Percentiles rank a stretch among this genome's conserved stretches.
phyloP scores from a whole-genome alignment of 2,113 vertebrate genomes.

The Eubucco bourcierii region DNA sequence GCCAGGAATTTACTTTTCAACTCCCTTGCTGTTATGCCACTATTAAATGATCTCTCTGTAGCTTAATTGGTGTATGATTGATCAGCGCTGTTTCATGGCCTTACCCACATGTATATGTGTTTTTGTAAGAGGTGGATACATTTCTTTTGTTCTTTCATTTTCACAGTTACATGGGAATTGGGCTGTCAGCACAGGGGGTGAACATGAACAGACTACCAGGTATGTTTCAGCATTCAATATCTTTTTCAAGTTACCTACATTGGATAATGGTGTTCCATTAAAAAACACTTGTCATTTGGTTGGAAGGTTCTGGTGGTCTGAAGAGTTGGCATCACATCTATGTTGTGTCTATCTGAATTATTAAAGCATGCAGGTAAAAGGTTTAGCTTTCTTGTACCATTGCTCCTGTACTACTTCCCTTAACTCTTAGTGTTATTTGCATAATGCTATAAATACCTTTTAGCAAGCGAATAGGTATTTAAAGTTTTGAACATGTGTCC shows the following conservation, averaged over 20 bases:
- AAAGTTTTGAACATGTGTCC: not conserved
- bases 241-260: not conserved
- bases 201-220: slow-evolving; percentile 99
- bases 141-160: slow-evolving; percentile 38
- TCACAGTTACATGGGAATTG: slow-evolving; percentile 98
- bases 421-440: not conserved
- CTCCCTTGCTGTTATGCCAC: not conserved
- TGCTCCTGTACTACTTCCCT: not conserved
- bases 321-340: not conserved
- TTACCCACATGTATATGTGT: not conserved
- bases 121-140: slow-evolving; percentile 15
- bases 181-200: slow-evolving; percentile 97
- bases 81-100: not conserved
- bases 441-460: not conserved
- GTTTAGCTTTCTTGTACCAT: not conserved
- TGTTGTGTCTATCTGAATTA: not conserved
- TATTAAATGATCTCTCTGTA: not conserved
- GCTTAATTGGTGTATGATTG: not conserved
- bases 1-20: not conserved
- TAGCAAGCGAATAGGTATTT: not conserved
- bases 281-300: not conserved
- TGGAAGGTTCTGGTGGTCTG: not conserved
- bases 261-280: not conserved
- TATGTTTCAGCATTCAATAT: slow-evolving; percentile 63
- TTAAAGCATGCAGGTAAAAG: not conserved